phyloP scores from a whole-genome alignment of 2,113 vertebrate species.

The Podarcis muralis region DNA sequence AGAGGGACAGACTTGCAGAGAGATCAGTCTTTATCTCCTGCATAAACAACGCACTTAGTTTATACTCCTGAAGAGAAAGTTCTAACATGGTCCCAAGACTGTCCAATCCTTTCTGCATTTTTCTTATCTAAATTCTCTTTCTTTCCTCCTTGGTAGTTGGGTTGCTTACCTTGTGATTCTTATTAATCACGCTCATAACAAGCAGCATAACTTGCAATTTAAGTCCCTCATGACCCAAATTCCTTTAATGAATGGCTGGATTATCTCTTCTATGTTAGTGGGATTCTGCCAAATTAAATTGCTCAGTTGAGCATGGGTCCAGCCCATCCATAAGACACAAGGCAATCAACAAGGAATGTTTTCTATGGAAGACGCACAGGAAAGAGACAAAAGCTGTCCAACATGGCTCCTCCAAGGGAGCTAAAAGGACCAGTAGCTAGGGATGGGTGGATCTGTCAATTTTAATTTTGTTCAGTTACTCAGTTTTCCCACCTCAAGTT shows the following conservation, averaged over 20 bases:
- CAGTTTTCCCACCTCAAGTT: too few species aligned
- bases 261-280: not conserved
- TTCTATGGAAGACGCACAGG: not conserved
- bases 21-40: not conserved
- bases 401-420: too few species aligned
- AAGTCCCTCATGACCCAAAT: constrained; percentile 12
- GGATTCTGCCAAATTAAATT: not conserved
- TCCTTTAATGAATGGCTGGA: not conserved
- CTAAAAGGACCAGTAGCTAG: too few species aligned
- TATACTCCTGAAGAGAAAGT: not conserved
- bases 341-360: not conserved
- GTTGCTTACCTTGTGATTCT: constrained; percentile 12
- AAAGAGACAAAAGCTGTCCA: not conserved
- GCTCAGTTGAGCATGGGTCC: not conserved
- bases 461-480: too few species aligned
- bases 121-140: not conserved
- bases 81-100: not conserved
- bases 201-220: constrained; percentile 12
- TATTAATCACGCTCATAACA: constrained; percentile 10
- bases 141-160: not conserved
- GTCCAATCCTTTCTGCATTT: not conserved
- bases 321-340: not conserved
- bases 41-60: not conserved
- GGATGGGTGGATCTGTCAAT: not conserved
- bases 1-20: too few species aligned